Evolutionary conservation across 2,113 vertebrate genomes (phyloP).

Genomic region (Recurvirostra avosetta): DNA sequence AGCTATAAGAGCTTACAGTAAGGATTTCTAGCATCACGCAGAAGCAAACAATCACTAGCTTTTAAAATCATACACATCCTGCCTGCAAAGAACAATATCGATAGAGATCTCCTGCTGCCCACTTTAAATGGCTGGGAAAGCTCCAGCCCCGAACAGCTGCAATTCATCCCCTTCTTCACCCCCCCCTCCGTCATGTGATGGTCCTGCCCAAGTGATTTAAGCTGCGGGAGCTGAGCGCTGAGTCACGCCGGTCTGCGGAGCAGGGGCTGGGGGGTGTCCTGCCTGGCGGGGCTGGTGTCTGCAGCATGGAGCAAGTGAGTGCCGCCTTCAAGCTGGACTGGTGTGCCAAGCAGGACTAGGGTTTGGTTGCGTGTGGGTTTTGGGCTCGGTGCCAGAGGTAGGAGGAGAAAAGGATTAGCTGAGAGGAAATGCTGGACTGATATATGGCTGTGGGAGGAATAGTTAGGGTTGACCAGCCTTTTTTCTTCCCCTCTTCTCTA

Average conservation of each 20-base stretch:
- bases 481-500: background rate
- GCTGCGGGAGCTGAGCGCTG: background rate
- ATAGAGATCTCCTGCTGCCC: background rate
- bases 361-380: background rate
- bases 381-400: background rate
- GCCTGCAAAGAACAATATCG: background rate
- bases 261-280: background rate
- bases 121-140: background rate
- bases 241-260: background rate
- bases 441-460: background rate
- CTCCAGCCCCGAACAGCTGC: background rate
- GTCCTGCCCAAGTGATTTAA: background rate
- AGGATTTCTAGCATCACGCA: background rate
- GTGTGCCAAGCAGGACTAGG: fast-evolving
- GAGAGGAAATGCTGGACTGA: background rate
- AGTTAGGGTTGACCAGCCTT: background rate
- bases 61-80: background rate
- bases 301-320: slow-evolving; percentile 64
- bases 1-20: background rate
- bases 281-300: background rate
- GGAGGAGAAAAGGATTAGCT: background rate
- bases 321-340: fast-evolving
- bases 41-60: background rate
- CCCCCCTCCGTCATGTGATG: background rate
- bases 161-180: background rate